Base-by-base conservation (phyloP, 2,797 vertebrate species). In the Sciurus carolinensis region DNA sequence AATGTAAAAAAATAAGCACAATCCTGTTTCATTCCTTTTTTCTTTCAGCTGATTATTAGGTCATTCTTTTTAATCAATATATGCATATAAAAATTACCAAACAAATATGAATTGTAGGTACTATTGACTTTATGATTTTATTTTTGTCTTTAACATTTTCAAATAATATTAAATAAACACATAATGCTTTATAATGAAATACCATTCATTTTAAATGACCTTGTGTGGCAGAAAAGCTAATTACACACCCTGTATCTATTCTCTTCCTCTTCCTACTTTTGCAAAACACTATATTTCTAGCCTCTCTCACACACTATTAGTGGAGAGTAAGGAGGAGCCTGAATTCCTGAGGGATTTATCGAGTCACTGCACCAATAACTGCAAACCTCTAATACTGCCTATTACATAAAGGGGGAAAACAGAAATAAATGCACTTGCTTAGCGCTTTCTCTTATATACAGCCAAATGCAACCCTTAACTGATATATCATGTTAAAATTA, bases 81-180 rank as follows among this genome's bases (percentile, higher is more conserved):
- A 79, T 33, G 12, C 5, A 79, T 10, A 75, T 15, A 47, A 77
- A 90, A 81, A 36, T 83, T 84, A 83, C 77, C 50, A 64, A 85
- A 72, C 36, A 28, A 42, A 44, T 39, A 80, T 39, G 26, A 93
- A 39, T 12, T 71, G 59, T 62, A 71, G 17, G 20, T 54, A 76
- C 39, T 54, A 67, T 83, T 91, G 50, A 62, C 11, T 77, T 87
- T 54, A 52, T 77, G 30, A 39, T 17, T 80, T 44, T 47, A 64
- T 76, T 90, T 50, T 73, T 94, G 33, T 64, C 47, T 89, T 79
- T 89, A 67, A 69, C 57, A 57, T 84, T 94, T 89, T n/a, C 57
- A 73, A 89, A 67, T 88, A 79, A 66, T 89, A 85, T 59, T 42
- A 92, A 89, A 42, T 83, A 4, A 84, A 84, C 54, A 79, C 8